Conservation (phyloP, 1,140 invertebrate genomes). For the Scaptomyza graminum region DNA sequence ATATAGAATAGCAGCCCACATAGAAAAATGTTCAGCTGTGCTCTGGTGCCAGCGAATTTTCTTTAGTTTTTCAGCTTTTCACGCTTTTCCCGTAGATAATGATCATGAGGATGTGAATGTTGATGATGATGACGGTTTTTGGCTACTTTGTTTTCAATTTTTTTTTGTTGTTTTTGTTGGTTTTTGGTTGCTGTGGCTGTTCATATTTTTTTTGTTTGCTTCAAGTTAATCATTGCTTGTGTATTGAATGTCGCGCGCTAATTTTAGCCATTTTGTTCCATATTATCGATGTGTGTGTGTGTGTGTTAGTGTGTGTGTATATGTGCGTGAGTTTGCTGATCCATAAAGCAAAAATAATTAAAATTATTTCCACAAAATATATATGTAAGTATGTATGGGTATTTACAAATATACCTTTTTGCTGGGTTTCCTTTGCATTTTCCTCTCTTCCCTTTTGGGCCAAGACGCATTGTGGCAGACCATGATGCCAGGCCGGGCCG, state of each 20-base stretch:
- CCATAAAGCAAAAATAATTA: conserved; percentile 80
- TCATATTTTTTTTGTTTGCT: conserved; percentile 75
- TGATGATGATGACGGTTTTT: conserved; percentile 56
- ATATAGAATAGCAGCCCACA: conserved; percentile 27
- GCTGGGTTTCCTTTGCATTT: background rate
- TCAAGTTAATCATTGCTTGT: conserved; percentile 81
- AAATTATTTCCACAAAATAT: conserved; percentile 75
- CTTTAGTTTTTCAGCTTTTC: conserved; percentile 1
- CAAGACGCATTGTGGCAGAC: conserved; percentile 3
- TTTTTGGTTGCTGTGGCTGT: conserved; percentile 35
- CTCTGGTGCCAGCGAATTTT: conserved; percentile 53
- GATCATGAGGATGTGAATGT: conserved; percentile 20
- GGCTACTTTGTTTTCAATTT: conserved; percentile 76
- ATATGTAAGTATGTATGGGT: conserved; percentile 4
- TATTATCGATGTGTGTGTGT: conserved; percentile 53
- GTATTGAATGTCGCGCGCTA: conserved; percentile 83
- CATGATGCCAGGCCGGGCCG: conserved; percentile 37
- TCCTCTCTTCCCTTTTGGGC: background rate
- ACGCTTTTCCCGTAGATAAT: conserved; percentile 15
- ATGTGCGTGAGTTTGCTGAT: conserved; percentile 53
- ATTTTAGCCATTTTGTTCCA: conserved; percentile 83
- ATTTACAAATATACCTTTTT: background rate
- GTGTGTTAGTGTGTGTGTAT: conserved; percentile 15
- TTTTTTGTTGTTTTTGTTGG: conserved; percentile 18
- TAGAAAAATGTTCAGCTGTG: conserved; percentile 34